Conservation (phyloP, 2,113 vertebrate species). For the Cichladusa arquata region DNA sequence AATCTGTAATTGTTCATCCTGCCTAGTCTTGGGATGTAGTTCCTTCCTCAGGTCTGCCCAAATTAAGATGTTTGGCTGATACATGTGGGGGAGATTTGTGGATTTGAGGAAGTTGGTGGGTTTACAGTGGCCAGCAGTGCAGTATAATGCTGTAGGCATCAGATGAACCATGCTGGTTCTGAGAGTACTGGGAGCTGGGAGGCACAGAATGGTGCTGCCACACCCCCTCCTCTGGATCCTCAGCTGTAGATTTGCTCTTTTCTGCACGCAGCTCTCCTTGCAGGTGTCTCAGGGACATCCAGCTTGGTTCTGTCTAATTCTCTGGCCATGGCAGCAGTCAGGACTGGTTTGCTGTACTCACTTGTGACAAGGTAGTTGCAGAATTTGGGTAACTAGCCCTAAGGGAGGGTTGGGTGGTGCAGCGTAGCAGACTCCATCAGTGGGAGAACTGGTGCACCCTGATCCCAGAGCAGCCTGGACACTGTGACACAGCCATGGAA, state of each 20-base stretch:
- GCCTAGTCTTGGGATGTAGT: neutral
- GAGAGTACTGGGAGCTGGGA: neutral
- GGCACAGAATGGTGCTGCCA: neutral
- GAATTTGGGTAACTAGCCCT: neutral
- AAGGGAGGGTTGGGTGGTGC: neutral
- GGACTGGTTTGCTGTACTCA: neutral
- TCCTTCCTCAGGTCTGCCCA: neutral
- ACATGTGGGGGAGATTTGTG: neutral
- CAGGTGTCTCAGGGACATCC: neutral
- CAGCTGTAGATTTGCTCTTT: neutral
- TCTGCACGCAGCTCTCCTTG: neutral
- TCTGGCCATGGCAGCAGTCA: neutral
- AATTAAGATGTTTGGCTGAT: neutral
- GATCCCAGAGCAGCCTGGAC: neutral
- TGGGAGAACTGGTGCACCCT: neutral
- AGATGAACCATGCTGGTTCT: neutral
- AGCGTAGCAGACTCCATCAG: fast-evolving
- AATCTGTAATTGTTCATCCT: neutral
- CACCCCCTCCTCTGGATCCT: neutral
- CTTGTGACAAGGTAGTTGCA: neutral
- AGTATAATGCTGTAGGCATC: neutral
- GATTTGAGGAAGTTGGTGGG: neutral
- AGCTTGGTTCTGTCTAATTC: neutral
- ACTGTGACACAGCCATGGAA: fast-evolving
- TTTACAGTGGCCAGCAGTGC: neutral